Percentiles rank a stretch among this genome's conserved stretches.
Evolutionary conservation across 2,797 vertebrate genomes (phyloP).

Genomic region (Artibeus lituratus): DNA sequence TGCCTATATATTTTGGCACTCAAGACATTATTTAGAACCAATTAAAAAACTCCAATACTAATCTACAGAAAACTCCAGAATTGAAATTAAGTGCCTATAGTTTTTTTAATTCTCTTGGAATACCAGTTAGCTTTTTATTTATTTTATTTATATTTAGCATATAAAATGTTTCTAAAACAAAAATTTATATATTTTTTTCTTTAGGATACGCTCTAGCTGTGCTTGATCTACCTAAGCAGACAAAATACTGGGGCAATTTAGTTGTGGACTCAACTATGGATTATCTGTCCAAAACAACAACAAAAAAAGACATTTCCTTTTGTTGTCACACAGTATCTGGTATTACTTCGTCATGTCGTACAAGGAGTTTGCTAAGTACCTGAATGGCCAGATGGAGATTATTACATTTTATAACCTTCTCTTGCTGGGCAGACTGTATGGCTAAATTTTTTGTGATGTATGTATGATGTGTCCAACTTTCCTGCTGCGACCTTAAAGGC

Average conservation of each 20-base stretch:
- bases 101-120: neutral
- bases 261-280: neutral
- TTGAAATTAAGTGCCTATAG: neutral
- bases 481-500: neutral
- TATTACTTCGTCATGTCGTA: neutral
- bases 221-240: neutral
- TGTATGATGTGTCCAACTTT: neutral
- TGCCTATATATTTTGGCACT: neutral
- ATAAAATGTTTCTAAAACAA: neutral
- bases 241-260: neutral
- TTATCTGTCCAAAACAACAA: neutral
- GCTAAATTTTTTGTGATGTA: neutral
- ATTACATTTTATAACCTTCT: neutral
- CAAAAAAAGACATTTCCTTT: neutral
- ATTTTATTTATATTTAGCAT: neutral
- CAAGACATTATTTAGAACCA: neutral
- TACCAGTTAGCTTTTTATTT: neutral
- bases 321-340: neutral
- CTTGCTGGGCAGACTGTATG: neutral
- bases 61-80: neutral
- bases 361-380: neutral
- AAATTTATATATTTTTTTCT: neutral
- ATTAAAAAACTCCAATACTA: neutral
- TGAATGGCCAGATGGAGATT: neutral
- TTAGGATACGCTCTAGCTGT: neutral